phyloP scores from a whole-genome alignment of 2,113 vertebrate species.

The Narcine bancroftii region DNA sequence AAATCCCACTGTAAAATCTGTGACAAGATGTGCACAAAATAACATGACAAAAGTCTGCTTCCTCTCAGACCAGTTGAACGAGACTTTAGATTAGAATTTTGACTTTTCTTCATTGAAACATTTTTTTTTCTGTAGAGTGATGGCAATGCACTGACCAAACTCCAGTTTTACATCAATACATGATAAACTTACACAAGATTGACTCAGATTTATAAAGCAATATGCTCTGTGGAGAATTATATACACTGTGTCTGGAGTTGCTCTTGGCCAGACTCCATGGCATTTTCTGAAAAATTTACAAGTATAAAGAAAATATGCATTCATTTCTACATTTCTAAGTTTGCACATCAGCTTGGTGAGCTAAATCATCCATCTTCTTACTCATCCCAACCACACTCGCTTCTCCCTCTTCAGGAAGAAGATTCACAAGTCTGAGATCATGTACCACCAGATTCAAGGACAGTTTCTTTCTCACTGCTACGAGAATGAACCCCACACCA shows the following conservation, averaged over 20 bases:
- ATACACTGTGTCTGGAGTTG: no score
- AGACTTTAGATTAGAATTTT: not conserved
- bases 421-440: no score
- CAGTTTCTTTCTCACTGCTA: no score
- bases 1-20: not conserved
- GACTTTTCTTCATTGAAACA: slow-evolving; percentile 6
- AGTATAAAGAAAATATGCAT: slow-evolving; percentile 60
- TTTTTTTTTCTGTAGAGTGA: slow-evolving; percentile 34
- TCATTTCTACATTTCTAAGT: slow-evolving; percentile 55
- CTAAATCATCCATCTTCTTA: no score
- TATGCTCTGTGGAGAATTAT: not conserved
- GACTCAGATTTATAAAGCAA: slow-evolving; percentile 13
- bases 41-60: not conserved
- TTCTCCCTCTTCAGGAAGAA: no score
- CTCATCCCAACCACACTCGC: no score
- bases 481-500: no score
- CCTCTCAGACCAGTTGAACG: not conserved
- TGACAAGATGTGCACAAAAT: not conserved
- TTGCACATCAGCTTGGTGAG: slow-evolving; percentile 46
- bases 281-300: slow-evolving; percentile 47
- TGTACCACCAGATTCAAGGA: no score
- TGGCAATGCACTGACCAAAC: slow-evolving; percentile 37
- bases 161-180: slow-evolving; percentile 40
- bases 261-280: no score
- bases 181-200: not conserved